Conservation (phyloP, 2,888 invertebrate genomes). For the Melanotus villosus region DNA sequence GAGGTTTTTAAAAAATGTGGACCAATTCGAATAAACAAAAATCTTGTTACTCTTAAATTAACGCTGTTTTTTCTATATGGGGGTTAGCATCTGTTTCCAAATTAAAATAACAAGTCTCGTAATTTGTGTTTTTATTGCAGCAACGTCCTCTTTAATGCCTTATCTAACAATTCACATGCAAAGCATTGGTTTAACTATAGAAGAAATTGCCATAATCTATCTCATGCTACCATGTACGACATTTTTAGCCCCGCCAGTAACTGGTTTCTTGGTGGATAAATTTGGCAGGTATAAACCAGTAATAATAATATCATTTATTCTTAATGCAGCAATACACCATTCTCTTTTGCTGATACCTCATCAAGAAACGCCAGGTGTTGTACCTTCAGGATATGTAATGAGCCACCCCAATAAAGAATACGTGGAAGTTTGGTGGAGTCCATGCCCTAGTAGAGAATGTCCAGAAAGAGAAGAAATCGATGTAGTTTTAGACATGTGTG, state of each 20-base stretch:
- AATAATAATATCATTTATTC: constrained; percentile 82
- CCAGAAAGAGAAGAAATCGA: constrained; percentile 82
- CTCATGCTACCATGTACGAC: constrained; percentile 89
- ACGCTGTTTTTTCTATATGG: constrained; percentile 89
- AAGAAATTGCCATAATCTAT: constrained; percentile 90
- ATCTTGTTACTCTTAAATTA: constrained; percentile 85
- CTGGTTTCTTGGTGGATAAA: constrained; percentile 89
- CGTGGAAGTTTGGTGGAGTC: constrained; percentile 89
- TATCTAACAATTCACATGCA: constrained; percentile 94
- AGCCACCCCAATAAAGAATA: constrained; percentile 79
- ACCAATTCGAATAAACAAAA: constrained; percentile 76
- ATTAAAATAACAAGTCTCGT: background rate
- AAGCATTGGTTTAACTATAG: constrained; percentile 87
- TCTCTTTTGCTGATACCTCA: constrained; percentile 84
- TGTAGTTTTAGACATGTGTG: constrained; percentile 80
- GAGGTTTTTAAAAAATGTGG: constrained; percentile 46
- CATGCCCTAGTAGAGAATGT: constrained; percentile 84
- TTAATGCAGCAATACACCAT: constrained; percentile 86
- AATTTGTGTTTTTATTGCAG: constrained; percentile 70
- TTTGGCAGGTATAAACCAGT: constrained; percentile 89
- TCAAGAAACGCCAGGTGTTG: constrained; percentile 82
- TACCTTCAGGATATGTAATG: constrained; percentile 83
- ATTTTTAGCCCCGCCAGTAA: constrained; percentile 87
- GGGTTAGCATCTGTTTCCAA: constrained; percentile 65
- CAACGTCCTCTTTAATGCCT: constrained; percentile 86